Base-by-base conservation (phyloP, 2,888 invertebrate species). In the Germaria angustata region DNA sequence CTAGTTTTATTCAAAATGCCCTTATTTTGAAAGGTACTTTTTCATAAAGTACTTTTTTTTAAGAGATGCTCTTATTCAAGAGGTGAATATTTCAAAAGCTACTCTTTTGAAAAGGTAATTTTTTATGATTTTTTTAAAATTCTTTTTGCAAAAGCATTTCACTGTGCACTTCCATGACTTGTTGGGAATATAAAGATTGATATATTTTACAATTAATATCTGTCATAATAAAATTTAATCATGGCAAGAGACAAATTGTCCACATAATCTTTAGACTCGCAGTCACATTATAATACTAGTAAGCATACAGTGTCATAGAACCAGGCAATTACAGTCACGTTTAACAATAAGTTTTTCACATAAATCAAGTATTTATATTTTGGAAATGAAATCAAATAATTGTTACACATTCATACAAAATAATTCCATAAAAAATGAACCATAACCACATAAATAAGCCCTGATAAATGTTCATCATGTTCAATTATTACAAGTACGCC, bases 191-290 rank as follows among this genome's bases (percentile, higher is more conserved):
- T 55, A 5, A 36, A 59, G 17, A 53, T 61, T 32, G 8, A 59
- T 53, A 61, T 53, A 61, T 77, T 44, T 57, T 57, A 61, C 59
- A 65, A 81, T 78, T 69, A 41, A 75, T 69, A 81, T 78, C 78
- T 81, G 81, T 78, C 81, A 81, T 78, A 81, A 81, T 81, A 82
- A 79, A 82, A 79, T 82, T 78, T 59, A 69, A 79, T 82, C 65
- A 79, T 44, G 57, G 63, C 57, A 65, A 68, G 36, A 65, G 78
- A 71, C 75, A 82, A 78, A 82, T 81, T 81, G 63, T 51, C 46
- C 9, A 36, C 28, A 53, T 6, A 72, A 13, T 3, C 49, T 13
- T 17, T 5, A 44, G 0, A 44, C 34, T 46, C n/a, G 4, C 34
- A 72, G 6, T 7, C 20, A 20, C 17, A 28, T n/a, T 4, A 9